Conservation (phyloP, 2,113 vertebrate genomes). For the Strigops habroptila region DNA sequence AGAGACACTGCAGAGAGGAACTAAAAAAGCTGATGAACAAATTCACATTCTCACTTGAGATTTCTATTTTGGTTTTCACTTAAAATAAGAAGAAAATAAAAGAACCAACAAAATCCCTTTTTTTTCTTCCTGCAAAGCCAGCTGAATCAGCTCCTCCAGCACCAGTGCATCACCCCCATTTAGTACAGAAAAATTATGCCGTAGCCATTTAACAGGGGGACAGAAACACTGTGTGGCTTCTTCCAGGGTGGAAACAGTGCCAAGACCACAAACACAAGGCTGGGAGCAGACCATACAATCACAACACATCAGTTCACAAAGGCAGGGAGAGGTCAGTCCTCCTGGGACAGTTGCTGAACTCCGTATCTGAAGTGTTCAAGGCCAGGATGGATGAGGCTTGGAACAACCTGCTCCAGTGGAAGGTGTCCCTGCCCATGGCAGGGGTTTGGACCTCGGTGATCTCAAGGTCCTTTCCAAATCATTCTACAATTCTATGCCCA, state of each 20-base stretch:
- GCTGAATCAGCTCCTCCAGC: constrained; percentile 7
- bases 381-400: background rate
- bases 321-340: background rate
- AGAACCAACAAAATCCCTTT: background rate
- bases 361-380: background rate
- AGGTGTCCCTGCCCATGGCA: background rate
- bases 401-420: background rate
- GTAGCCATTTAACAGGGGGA: background rate
- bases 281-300: background rate
- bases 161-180: constrained; percentile 7
- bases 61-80: background rate
- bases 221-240: constrained; percentile 8
- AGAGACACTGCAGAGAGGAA: constrained; percentile 17
- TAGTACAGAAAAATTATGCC: constrained; percentile 44
- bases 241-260: background rate
- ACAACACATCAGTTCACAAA: background rate
- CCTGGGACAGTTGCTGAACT: background rate
- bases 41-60: constrained; percentile 13
- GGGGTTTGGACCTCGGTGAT: background rate
- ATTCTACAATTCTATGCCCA: background rate
- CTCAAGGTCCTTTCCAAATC: background rate
- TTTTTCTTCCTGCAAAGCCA: background rate
- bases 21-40: constrained; percentile 48
- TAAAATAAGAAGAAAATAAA: background rate
- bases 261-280: background rate